Base-by-base conservation (phyloP, 2,888 invertebrate genomes). In the Agrochola lychnidis region DNA sequence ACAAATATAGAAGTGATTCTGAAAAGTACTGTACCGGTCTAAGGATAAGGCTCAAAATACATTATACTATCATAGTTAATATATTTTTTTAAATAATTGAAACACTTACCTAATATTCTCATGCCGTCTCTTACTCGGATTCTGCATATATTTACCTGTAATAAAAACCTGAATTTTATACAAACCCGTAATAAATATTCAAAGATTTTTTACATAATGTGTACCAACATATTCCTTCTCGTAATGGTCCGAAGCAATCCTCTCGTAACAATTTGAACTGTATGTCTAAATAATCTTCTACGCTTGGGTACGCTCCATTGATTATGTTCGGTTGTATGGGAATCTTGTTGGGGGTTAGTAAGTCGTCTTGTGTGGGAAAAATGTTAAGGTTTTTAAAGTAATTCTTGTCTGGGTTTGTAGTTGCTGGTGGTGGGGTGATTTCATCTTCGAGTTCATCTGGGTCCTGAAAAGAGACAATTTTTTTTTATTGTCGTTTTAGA, bases 191-290 rank as follows among this genome's bases (percentile, higher is more conserved):
- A 42, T 7, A 6, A 19, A 42, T n/a, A 19, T 12, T 7, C 12
- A 72, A 53, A 66, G 45, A 64, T 51, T 19, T 25, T 56, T 51
- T 74, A 66, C 70, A 79, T 79, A 77, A 76, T 74, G 85, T 89
- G 91, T 94, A 96, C 96, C 90, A 90, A 96, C 96, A 91, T 91
- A 98, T 97, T 79, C 98, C 98, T 89, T 97, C 97, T 56, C 98
- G 94, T 42, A 99, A 91, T 0, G 99, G 98, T 30, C 97, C 96
- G 53, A 98, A 97, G 90, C 98, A 98, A 93, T 99, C 99, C 94
- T 99, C 98, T 53, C 98, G 94, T 69, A 99, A 91, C 56, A 99
- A 94, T 57, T 98, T 97, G 90, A 98, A 98, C 86, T 98, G 98
- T n/a, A 98, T 95, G 87, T 98, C 98, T 42, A 99, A 94, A 91